A percentile compares a stretch with the other conserved stretches of the same genome.
These are phyloP conservation scores for Actenoides lindsayi DNA, from an alignment of 2,113 vertebrate species.

Conservation along the genomic window DNA sequence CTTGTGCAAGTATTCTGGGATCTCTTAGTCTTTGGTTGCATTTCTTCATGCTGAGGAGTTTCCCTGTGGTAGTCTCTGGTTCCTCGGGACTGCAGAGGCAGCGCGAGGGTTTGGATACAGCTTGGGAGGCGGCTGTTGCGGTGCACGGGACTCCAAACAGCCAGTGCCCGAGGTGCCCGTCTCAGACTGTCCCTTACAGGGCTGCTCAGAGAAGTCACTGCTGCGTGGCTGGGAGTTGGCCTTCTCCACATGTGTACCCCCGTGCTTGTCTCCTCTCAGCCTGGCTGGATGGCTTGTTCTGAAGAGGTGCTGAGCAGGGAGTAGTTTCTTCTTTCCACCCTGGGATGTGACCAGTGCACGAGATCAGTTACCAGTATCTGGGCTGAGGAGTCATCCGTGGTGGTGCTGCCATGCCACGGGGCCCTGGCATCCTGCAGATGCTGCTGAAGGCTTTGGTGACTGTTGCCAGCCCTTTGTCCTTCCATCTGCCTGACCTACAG, in stretches of 20 bases:
- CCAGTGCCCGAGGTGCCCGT: fast-evolving
- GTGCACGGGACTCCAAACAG: background rate
- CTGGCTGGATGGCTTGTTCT: background rate
- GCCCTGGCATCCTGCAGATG: background rate
- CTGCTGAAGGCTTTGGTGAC: background rate
- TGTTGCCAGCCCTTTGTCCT: background rate
- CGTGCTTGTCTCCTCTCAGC: background rate
- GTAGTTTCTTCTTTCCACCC: background rate
- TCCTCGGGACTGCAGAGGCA: fast-evolving
- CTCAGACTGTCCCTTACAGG: fast-evolving
- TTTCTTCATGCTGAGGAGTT: background rate
- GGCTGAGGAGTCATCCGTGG: background rate
- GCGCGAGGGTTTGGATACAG: background rate
- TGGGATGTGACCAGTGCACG: fast-evolving
- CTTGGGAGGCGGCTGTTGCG: fast-evolving
- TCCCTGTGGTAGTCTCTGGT: fast-evolving
- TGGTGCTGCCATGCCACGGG: background rate
- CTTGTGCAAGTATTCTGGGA: background rate
- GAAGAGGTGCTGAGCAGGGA: background rate
- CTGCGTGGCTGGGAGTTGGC: fast-evolving
- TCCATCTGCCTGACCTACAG: background rate
- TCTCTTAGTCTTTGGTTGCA: background rate
- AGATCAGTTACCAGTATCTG: fast-evolving
- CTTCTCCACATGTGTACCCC: fast-evolving
- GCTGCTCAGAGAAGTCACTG: background rate